These are phyloP conservation scores for Diaphora mendica DNA, from an alignment of 2,888 invertebrate species.

Conservation along the genomic window DNA sequence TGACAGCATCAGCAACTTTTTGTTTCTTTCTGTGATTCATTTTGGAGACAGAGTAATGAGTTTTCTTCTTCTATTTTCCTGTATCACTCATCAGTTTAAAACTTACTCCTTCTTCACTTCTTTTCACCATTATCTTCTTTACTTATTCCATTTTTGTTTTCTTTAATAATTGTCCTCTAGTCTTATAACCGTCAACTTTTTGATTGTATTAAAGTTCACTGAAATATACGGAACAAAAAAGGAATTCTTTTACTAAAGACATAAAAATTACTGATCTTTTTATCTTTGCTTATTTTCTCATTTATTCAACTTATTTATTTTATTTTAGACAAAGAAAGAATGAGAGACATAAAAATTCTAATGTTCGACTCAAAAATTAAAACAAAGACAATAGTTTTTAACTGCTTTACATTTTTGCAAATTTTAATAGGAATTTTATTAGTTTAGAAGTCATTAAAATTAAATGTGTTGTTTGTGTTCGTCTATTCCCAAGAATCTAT, in stretches of 20 bases:
- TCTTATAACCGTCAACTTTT: neutral
- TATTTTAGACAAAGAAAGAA: neutral
- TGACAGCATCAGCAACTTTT: neutral
- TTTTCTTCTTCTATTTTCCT: conserved; percentile 27
- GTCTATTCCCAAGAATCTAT: neutral
- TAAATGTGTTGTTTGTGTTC: neutral
- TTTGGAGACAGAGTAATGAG: conserved; percentile 28
- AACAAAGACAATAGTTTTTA: neutral
- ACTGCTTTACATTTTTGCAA: neutral
- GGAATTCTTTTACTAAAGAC: neutral
- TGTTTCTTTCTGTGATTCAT: neutral
- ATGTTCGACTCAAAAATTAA: neutral
- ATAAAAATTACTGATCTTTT: neutral
- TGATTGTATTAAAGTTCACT: neutral
- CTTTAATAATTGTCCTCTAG: no score
- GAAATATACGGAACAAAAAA: neutral
- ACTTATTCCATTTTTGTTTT: neutral
- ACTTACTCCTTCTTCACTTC: no score
- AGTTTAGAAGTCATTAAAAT: neutral
- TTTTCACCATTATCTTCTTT: neutral
- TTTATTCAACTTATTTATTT: neutral
- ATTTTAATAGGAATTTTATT: neutral
- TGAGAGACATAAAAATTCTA: neutral
- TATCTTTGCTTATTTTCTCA: neutral
- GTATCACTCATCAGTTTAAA: neutral